Evolutionary conservation across 2,113 vertebrate species (phyloP).

Genomic region (Plestiodon gilberti): DNA sequence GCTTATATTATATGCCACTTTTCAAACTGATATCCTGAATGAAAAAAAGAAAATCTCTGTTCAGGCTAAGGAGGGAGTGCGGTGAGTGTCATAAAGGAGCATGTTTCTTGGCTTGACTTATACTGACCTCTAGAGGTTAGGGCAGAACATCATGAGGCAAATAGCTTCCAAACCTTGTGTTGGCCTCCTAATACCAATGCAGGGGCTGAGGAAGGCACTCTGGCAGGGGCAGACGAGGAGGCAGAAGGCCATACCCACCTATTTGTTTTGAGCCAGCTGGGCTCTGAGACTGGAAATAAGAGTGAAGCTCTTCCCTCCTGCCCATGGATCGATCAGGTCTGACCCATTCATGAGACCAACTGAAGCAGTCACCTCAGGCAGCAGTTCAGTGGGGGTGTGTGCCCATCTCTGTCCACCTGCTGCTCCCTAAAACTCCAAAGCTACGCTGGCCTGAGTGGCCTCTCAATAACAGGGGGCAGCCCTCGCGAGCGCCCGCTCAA

Average conservation of each 20-base stretch:
- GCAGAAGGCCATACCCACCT: not conserved
- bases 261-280: no score
- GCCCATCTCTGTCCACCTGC: no score
- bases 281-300: not conserved
- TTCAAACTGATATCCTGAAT: not conserved
- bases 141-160: not conserved
- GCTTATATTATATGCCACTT: not conserved
- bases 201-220: no score
- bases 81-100: not conserved
- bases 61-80: not conserved
- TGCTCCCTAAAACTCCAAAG: no score
- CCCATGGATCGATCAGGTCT: no score
- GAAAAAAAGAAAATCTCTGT: not conserved
- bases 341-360: no score
- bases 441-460: no score
- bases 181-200: not conserved
- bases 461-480: no score
- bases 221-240: not conserved
- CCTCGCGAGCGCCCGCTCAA: no score
- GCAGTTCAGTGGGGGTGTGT: no score
- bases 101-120: slow-evolving; percentile 68
- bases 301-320: no score
- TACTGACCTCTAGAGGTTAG: slow-evolving; percentile 74
- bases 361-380: no score
- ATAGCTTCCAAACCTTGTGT: not conserved